Evolutionary conservation across 2,113 vertebrate genomes (phyloP), one percentile per base, ranked within the genome.

Genomic region (Peucedramus taeniatus): DNA sequence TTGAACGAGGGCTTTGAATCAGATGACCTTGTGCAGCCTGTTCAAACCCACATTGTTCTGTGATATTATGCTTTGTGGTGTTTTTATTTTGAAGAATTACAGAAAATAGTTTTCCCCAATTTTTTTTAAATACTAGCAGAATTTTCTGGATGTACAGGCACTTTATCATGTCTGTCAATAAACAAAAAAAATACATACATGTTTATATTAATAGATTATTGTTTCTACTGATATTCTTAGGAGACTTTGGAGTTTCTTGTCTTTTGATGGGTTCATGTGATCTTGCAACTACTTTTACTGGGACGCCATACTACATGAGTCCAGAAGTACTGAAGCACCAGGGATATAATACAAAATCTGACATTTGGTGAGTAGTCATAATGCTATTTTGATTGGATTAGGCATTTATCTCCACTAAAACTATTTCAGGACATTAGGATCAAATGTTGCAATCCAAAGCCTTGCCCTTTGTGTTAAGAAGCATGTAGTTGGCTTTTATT

Each of bases 291-390:
- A 99, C 98, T 39, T 98, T 99, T 91, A 98, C 98, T 15, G 99
- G 99, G 61, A 99, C 99, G 1, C 98, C 98, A 8, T 97, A 98
- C 87, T 99, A 98, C 71, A 99, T 99, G 99, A 99, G 99, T 76
- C 99, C 99, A 2, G 99, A 99, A 90, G 98, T 97, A 35, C 95
- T 99, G 94, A 98, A 98, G 81, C 98, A 99, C 83, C 98, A 98
- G 85, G 98, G 98, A 37, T 99, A 98, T 20, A 94, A 98, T 92
- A 98, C 98, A 77, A 99, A 99, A 96, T 99, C 98, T 14, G 99
- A 99, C 95, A 98, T 99, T 90, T 99, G 99, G 99, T 99, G 95
- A 98, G 98, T 96, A 89, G 61, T 60, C 22, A 7, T 57, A 40
- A 49, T 64, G 69, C 13, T 40, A 0, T 80, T 72, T 80, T 17